Evolutionary conservation across 2,797 vertebrate genomes (phyloP), one percentile per base, ranked within the genome.

Genomic region (Darevskia mixta): DNA sequence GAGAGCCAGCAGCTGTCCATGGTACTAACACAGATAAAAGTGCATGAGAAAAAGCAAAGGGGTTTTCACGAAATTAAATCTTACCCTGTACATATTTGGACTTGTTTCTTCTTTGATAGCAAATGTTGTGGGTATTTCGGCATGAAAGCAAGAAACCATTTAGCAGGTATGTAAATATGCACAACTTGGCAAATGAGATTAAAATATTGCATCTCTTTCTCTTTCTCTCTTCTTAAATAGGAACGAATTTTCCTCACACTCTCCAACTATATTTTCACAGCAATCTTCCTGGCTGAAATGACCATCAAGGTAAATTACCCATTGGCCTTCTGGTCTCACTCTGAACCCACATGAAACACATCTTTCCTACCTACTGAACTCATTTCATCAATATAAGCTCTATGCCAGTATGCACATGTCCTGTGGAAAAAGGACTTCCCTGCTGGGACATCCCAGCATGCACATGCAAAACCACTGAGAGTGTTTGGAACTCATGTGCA

Each of bases 241-340:
- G 99, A 99, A 92, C 97, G 98, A 90, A 98, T 99, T 96, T 99
- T 99, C 96, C 97, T 99, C 67, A 99, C 98, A 0, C 93, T 99
- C 92, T 99, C 99, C 96, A 99, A 99, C 96, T 99, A 99, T 96
- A 98, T 99, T 97, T 99, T 99, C 96, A 99, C 99, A 0, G 98
- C 98, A 2, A 99, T 99, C 95, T 99, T 99, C 93, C 97, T 99
- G 96, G 95, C 98, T 45, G 99, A 99, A 96, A 99, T 99, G 99
- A 97, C 98, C 73, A 96, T 99, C 93, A 99, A 99, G 98, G 99
- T 95, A 95, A 96, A 83, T 90, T 43, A 55, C 91, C 58, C 64
- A 76, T 38, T 76, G 71, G 23, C 7, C 55, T 25, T 85, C 18
- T 76, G 45, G 58, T 10, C 45, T 41, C 41, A 25, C 20, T 23